phyloP scores from a whole-genome alignment of 2,797 vertebrate genomes.

The Halcyon badia region DNA sequence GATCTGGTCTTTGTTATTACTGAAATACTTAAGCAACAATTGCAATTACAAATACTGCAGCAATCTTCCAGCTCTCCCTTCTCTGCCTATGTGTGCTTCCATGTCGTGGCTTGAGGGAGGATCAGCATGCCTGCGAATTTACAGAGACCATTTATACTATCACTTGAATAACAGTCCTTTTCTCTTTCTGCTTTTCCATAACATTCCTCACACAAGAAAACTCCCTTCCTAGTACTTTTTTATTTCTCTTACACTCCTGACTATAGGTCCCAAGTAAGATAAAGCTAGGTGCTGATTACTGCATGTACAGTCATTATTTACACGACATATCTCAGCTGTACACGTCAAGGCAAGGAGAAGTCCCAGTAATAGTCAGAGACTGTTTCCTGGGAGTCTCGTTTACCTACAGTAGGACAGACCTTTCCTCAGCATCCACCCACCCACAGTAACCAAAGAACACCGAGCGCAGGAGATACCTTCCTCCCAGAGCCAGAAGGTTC shows the following conservation, averaged over 20 bases:
- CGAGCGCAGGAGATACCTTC: not conserved
- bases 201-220: not conserved
- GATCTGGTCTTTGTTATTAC: not conserved
- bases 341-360: not conserved
- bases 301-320: fast-evolving
- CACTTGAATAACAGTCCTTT: not conserved
- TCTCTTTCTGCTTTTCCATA: not conserved
- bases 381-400: not conserved
- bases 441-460: not conserved
- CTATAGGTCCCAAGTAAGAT: not conserved
- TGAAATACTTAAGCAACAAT: not conserved
- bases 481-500: not conserved
- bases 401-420: not conserved
- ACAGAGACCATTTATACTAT: not conserved
- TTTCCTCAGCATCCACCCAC: not conserved
- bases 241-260: not conserved
- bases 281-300: not conserved
- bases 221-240: not conserved
- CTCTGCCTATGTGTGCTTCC: not conserved
- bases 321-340: not conserved
- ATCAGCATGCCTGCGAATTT: not conserved
- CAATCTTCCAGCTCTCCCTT: not conserved
- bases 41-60: not conserved
- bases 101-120: not conserved
- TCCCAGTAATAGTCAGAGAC: not conserved